Base-by-base conservation (phyloP, 2,888 invertebrate species). In the Drosophila infuscata region DNA sequence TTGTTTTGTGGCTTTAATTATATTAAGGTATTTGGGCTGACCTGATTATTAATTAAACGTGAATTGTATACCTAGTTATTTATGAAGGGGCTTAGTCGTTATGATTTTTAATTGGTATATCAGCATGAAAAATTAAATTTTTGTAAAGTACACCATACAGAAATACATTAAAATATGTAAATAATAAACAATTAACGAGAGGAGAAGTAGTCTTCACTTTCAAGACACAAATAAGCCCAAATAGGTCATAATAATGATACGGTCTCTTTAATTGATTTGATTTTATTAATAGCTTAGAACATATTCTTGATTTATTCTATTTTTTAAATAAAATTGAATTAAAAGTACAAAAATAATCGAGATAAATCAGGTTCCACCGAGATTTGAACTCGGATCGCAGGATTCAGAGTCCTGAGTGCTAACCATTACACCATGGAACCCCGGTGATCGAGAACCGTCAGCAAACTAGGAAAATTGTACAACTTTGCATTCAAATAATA, bases 341-440 rank as follows among this genome's bases (percentile, higher is more conserved):
- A 60, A 68, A 65, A 33, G 12, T 32, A 41, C 59, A 20, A 43
- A 17, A 25, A 12, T n/a, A 15, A 32, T 12, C 1, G n/a, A 35
- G 3, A 2, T 17, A 15, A 32, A 32, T 68, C 56, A 72, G 59
- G 93, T 93, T 90, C 92, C 92, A 93, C 93, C 93, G 93, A 93
- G 93, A 93, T 92, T 93, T 93, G 93, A 93, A 93, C 93, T 93
- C 93, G 93, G 93, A 92, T 93, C 92, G 92, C 93, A 92, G 93
- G 93, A 93, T 93, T 93, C 93, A 93, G 92, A 93, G 94, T 94
- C 94, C 94, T 93, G 93, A 94, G 94, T 94, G 94, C 94, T 94
- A 93, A 94, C 94, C 94, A 93, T 94, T 94, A 94, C 94, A 94
- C 94, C 94, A 94, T 94, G 94, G 93, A 92, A 94, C 94, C 94